Base-by-base conservation (phyloP, 2,888 invertebrate species). In the Synergus umbraculus region DNA sequence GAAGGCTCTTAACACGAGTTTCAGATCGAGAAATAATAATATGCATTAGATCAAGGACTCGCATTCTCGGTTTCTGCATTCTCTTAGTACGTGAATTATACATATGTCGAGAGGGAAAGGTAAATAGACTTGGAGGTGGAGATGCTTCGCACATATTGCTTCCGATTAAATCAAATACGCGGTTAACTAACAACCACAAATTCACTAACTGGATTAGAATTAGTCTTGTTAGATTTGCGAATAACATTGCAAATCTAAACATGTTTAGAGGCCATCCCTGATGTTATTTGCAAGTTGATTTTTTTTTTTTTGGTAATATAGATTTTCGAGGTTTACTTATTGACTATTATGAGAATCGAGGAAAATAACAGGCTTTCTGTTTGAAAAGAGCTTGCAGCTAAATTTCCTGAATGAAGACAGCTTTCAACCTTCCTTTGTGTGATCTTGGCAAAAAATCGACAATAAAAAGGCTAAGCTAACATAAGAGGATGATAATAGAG, bases 141-240 rank as follows among this genome's bases (percentile, higher is more conserved):
- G 67, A 69, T 69, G 67, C 46, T 69, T 69, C 67, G 49, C 46
- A 69, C 46, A 69, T 69, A 69, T 69, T 15, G 29, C 46, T 69
- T 49, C 67, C 67, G 67, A 69, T 69, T 69, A 49, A 69, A 69
- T 69, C 46, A 69, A 69, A 49, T 69, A 69, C 49, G 67, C 15
- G 29, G 46, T 49, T 69, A 69, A 69, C 67, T 69, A 69, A 69
- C 46, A 44, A 69, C 22, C 22, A 69, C 22, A 29, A 29, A 29
- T 29, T 29, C 22, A 29, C 22, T 29, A 29, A 29, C 22, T 29
- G 22, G 22, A 29, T 29, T 29, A 29, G 22, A 29, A 29, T 29
- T 29, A 29, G 22, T 29, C 22, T 29, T 29, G 22, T 29, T 29
- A 29, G 22, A 29, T 29, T 29, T 29, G 22, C 22, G 22, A 29